Percentiles rank a stretch among this genome's conserved stretches.
Evolutionary conservation across 2,888 invertebrate species (phyloP).

Genomic region (Crocallis elinguaria): DNA sequence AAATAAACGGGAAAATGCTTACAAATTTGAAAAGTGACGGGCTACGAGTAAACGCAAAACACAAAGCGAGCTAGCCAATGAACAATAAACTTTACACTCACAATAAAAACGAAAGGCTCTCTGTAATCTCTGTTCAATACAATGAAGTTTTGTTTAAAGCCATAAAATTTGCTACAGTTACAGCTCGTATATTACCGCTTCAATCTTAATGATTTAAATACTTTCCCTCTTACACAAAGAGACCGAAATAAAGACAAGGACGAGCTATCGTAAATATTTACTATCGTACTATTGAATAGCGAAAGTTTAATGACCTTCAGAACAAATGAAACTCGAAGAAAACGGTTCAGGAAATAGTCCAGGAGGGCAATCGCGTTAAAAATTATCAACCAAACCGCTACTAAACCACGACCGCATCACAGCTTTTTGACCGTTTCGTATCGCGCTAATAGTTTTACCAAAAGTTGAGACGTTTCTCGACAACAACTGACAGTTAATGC

Average conservation of each 20-base stretch:
- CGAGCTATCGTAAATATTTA: background rate
- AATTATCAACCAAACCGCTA: no score
- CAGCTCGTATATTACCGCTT: background rate
- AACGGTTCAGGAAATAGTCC: conserved; percentile 19
- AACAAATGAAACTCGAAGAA: conserved; percentile 4
- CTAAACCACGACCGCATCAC: no score
- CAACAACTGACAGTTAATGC: no score
- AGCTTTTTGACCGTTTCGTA: no score
- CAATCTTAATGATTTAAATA: conserved; percentile 24
- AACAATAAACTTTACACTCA: background rate
- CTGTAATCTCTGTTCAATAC: background rate
- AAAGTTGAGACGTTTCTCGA: no score
- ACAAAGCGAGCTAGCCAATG: background rate
- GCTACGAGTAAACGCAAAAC: no score
- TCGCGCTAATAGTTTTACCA: no score
- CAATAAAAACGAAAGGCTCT: background rate
- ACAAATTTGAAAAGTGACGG: no score
- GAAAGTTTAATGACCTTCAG: conserved; percentile 23
- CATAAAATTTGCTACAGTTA: conserved; percentile 5
- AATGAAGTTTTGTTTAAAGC: background rate
- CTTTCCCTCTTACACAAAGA: conserved; percentile 35
- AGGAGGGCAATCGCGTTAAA: no score
- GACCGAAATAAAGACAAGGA: conserved; percentile 10
- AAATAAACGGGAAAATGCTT: no score
- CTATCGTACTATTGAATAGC: conserved; percentile 12